These are phyloP conservation scores for Rhizomys pruinosus DNA, from an alignment of 2,113 vertebrate genomes.

Conservation along the genomic window DNA sequence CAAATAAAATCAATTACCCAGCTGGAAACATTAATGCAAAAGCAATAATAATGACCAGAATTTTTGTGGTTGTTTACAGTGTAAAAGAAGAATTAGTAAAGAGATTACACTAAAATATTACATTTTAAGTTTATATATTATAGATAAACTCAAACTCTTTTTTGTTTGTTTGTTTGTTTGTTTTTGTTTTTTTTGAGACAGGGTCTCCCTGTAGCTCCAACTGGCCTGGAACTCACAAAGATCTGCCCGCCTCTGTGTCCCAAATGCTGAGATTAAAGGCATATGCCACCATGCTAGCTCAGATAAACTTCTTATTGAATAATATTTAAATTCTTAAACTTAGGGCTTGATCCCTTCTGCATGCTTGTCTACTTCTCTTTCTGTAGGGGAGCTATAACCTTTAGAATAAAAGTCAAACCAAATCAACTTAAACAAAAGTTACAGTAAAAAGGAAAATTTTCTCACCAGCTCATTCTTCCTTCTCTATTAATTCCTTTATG, in stretches of 20 bases:
- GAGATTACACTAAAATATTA: neutral
- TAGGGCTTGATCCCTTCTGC: neutral
- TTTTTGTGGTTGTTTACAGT: neutral
- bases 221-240: no score
- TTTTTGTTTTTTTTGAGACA: no score
- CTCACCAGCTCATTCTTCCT: neutral
- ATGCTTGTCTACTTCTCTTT: neutral
- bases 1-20: no score
- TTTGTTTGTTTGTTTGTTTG: no score
- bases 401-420: constrained; percentile 31
- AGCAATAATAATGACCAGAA: no score
- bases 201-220: no score
- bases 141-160: constrained; percentile 28
- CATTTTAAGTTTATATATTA: neutral
- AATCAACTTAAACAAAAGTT: neutral
- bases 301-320: neutral
- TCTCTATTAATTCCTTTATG: neutral
- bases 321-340: neutral
- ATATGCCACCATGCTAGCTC: no score
- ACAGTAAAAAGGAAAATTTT: neutral
- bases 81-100: neutral
- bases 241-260: no score
- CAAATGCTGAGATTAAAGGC: no score
- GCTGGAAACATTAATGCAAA: no score
- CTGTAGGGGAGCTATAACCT: neutral